These are phyloP conservation scores for Porphyrio hochstetteri DNA, from an alignment of 2,113 vertebrate species.

Conservation along the genomic window DNA sequence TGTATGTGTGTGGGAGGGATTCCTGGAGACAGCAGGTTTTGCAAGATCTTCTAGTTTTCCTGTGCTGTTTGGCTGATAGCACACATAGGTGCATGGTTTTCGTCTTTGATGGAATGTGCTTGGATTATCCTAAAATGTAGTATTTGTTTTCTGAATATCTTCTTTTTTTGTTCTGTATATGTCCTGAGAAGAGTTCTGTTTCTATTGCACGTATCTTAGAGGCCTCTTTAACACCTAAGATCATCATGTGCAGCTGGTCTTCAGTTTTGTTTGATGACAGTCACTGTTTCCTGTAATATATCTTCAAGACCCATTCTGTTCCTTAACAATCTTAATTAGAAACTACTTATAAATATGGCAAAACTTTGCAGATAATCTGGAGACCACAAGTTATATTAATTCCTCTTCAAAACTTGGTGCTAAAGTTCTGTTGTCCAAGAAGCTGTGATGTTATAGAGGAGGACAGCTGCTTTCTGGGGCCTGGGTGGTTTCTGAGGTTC, in stretches of 20 bases:
- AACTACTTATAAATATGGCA: background rate
- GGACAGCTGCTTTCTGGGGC: background rate
- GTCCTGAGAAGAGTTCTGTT: background rate
- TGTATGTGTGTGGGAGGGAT: constrained; percentile 61
- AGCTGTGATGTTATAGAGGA: background rate
- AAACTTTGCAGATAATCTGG: background rate
- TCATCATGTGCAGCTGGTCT: background rate
- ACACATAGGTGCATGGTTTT: background rate
- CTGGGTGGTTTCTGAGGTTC: background rate
- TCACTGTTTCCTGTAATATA: background rate
- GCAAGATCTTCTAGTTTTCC: constrained; percentile 63
- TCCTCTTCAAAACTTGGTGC: background rate
- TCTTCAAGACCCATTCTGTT: background rate
- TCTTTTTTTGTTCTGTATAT: background rate
- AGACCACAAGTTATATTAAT: background rate
- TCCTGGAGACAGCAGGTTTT: constrained; percentile 66
- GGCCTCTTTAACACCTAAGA: background rate
- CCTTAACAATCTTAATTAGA: background rate
- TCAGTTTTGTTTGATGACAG: background rate
- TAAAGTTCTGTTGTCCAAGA: background rate
- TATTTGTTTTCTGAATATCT: background rate
- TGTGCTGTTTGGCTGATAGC: constrained; percentile 40
- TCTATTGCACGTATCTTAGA: background rate
- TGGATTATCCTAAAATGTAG: background rate
- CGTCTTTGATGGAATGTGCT: constrained; percentile 4